A percentile compares a stretch with the other conserved stretches of the same genome.
These are phyloP conservation scores for Trichonephila clavata DNA, from an alignment of 1,140 invertebrate species.

Conservation along the genomic window DNA sequence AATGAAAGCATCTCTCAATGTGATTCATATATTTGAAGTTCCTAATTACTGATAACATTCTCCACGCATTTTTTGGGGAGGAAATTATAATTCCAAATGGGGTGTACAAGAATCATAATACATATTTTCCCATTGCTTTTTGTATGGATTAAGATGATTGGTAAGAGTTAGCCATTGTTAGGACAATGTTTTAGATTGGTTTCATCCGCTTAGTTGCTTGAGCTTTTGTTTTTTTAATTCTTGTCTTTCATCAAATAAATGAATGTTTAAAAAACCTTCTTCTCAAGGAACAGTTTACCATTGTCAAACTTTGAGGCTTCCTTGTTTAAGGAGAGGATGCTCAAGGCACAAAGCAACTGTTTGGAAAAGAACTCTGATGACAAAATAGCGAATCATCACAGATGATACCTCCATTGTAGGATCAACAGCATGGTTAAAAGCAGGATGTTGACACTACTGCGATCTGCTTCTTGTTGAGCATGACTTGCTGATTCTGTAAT, in stretches of 20 bases:
- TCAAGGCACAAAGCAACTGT: conserved; percentile 75
- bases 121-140: conserved; percentile 10
- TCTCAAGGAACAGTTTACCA: conserved; percentile 37
- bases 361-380: conserved; percentile 30
- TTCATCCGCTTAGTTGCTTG: conserved; percentile 61
- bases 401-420: conserved; percentile 63
- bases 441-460: conserved; percentile 58
- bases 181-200: conserved; percentile 42
- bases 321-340: conserved; percentile 52
- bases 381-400: conserved; percentile 48
- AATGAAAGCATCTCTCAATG: conserved; percentile 20
- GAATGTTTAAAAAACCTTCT: neutral
- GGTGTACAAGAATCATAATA: conserved; percentile 38
- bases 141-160: conserved; percentile 32
- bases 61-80: neutral
- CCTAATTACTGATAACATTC: conserved; percentile 59
- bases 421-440: conserved; percentile 66
- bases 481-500: conserved; percentile 65
- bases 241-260: conserved; percentile 31
- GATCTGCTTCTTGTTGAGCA: conserved; percentile 51
- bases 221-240: conserved; percentile 55
- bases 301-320: conserved; percentile 49
- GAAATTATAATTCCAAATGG: conserved; percentile 25
- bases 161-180: neutral
- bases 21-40: conserved; percentile 23